A percentile compares a stretch with the other conserved stretches of the same genome.
phyloP scores from a whole-genome alignment of 2,888 invertebrate genomes.

The Orthosia gothica region DNA sequence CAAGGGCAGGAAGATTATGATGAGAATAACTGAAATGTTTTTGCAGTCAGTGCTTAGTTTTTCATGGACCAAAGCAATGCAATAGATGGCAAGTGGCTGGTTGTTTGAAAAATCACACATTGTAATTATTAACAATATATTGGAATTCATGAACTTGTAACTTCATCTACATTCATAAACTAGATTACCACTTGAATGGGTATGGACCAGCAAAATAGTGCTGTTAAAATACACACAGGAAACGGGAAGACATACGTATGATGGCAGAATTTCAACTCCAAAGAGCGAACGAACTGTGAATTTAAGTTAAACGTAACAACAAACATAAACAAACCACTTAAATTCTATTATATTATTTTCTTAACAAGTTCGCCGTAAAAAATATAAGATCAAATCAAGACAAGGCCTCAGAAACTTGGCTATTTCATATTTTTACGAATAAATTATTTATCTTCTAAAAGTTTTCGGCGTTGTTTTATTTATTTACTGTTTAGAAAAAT shows the following conservation, averaged over 20 bases:
- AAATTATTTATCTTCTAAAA: conserved; percentile 35
- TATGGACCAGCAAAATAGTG: no score
- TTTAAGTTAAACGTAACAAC: background rate
- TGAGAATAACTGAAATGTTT: background rate
- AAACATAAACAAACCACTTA: conserved; percentile 10
- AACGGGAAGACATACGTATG: no score
- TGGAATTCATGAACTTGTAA: no score
- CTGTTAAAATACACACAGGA: no score
- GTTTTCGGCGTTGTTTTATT: conserved; percentile 22
- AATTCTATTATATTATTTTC: conserved; percentile 9
- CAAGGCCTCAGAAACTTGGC: background rate
- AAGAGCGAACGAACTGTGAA: no score
- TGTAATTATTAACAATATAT: no score
- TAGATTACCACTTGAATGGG: no score
- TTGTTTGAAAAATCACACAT: no score
- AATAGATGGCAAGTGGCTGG: no score
- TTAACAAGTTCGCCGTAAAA: conserved; percentile 18
- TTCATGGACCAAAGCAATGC: background rate
- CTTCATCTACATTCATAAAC: no score
- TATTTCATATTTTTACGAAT: conserved; percentile 31
- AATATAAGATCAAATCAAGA: conserved; percentile 8
- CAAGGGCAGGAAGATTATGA: no score
- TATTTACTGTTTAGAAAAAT: conserved; percentile 24
- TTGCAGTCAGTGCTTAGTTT: background rate
- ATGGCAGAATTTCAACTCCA: no score